Evolutionary conservation across 30 jellyfish, hydroid and myxozoan genomes (phyloP).

Genomic region (Sanderia malayensis): DNA sequence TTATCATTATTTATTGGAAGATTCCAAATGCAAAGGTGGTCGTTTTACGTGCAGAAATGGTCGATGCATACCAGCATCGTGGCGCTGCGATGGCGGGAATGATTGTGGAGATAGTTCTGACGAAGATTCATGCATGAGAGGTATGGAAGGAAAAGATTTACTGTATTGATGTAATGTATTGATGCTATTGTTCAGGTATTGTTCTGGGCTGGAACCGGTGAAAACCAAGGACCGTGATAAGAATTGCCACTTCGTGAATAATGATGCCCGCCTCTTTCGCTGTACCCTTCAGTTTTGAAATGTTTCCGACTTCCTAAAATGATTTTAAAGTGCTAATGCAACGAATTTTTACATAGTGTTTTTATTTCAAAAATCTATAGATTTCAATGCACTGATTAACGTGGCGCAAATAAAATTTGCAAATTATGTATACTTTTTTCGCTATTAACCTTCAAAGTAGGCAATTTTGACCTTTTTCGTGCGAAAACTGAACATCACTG

Average conservation of each 20-base stretch:
- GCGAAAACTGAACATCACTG: too few relatives aligned
- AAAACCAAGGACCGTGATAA: neutral
- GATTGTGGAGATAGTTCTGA: slow-evolving; percentile 60
- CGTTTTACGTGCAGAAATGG: slow-evolving; percentile 41
- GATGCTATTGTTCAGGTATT: neutral
- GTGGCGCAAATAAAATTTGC: too few relatives aligned
- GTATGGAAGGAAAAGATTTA: slow-evolving; percentile 2
- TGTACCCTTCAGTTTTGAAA: neutral
- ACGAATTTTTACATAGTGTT: too few relatives aligned
- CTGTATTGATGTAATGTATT: neutral
- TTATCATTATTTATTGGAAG: too few relatives aligned
- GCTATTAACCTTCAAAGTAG: too few relatives aligned
- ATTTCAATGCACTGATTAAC: too few relatives aligned
- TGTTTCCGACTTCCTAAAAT: neutral
- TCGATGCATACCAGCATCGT: slow-evolving; percentile 14
- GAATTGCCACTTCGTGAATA: neutral
- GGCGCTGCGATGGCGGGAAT: slow-evolving; percentile 38
- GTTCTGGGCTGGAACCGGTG: neutral
- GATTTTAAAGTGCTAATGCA: too few relatives aligned
- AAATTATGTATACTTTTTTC: too few relatives aligned
- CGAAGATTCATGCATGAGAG: slow-evolving; percentile 34
- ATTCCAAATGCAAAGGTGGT: slow-evolving; percentile 19
- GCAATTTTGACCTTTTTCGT: too few relatives aligned
- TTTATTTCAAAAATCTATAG: too few relatives aligned
- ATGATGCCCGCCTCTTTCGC: neutral